phyloP scores from a whole-genome alignment of 53 echinoderm and acorn worm genomes.

The Patiria pectinifera region DNA sequence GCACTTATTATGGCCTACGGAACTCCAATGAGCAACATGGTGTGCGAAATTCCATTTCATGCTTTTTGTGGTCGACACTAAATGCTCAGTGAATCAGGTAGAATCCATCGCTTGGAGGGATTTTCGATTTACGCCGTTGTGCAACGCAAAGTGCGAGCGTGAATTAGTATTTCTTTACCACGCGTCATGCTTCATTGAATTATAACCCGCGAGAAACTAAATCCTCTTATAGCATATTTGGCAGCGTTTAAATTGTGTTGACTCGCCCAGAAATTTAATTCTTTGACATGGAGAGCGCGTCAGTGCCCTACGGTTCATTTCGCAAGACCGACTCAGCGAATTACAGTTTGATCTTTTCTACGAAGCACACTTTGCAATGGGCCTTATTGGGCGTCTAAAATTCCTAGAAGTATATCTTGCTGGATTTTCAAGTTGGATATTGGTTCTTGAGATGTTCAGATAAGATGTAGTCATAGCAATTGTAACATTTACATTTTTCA shows the following conservation, averaged over 20 bases:
- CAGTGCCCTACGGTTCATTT: background rate
- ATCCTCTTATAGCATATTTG: background rate
- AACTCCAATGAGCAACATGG: background rate
- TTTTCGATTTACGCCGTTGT: background rate
- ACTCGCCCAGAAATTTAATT: background rate
- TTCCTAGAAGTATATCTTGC: no score
- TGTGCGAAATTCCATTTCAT: background rate
- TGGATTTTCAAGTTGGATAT: no score
- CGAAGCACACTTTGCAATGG: no score
- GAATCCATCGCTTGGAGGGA: background rate
- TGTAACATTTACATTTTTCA: no score
- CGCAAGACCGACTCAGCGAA: background rate
- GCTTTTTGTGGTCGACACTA: background rate
- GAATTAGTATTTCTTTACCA: background rate
- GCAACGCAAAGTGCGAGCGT: background rate
- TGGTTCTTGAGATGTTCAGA: no score
- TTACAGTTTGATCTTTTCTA: no score
- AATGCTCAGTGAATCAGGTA: background rate
- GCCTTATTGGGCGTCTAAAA: no score
- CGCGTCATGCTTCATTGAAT: background rate
- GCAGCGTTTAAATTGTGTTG: background rate
- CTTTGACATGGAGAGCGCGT: background rate
- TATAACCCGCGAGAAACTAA: background rate
- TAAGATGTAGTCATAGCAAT: no score
- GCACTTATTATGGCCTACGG: no score